These are phyloP conservation scores for Tipula lateralis DNA, from an alignment of 2,888 invertebrate genomes.

Conservation along the genomic window DNA sequence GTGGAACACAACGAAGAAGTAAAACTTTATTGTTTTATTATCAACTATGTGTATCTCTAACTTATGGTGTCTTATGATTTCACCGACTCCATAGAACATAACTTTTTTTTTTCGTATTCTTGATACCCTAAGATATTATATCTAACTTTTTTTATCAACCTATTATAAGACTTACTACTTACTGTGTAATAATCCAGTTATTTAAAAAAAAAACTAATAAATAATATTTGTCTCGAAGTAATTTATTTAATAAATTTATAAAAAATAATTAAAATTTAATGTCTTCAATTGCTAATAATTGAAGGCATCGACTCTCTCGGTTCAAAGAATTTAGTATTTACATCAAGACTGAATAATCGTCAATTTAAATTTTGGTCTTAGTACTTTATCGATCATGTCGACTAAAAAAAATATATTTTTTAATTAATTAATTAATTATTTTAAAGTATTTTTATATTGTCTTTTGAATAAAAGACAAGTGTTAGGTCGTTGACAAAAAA, in stretches of 20 bases:
- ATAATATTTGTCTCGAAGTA: background rate
- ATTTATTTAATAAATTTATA: background rate
- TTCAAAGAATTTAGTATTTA: background rate
- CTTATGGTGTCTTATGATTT: background rate
- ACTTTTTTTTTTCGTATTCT: background rate
- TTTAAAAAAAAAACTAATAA: background rate
- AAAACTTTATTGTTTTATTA: background rate
- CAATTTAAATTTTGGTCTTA: background rate
- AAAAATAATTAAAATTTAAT: background rate
- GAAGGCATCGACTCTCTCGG: background rate
- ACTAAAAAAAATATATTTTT: background rate
- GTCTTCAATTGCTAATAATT: background rate
- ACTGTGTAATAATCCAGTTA: background rate
- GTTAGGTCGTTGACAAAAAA: background rate
- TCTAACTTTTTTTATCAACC: background rate
- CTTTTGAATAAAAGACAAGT: background rate
- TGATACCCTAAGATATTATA: background rate
- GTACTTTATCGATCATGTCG: background rate
- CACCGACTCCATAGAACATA: background rate
- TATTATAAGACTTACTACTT: background rate
- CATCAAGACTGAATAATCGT: background rate
- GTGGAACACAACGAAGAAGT: background rate
- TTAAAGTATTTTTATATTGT: background rate
- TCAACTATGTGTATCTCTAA: background rate
- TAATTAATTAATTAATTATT: constrained; percentile 6